Percentiles rank a stretch among this genome's conserved stretches.
These are phyloP conservation scores for Actinia tenebrosa DNA, from an alignment of 64 coral and sea anemone genomes.

Conservation along the genomic window DNA sequence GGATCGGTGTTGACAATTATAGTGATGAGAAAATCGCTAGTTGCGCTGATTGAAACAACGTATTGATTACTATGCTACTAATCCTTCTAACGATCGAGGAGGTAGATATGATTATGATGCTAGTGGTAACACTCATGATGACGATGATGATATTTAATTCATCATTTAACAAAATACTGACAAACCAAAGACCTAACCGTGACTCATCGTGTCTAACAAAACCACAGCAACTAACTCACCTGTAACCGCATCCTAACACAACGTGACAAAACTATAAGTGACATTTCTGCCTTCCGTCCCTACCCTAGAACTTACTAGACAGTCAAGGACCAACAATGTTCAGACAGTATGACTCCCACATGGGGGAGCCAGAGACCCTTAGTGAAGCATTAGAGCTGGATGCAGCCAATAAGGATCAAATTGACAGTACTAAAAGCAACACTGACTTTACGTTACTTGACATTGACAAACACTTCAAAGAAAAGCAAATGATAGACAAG, in stretches of 20 bases:
- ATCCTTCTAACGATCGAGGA: not conserved
- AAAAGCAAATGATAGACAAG: conserved; percentile 18
- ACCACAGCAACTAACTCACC: not conserved
- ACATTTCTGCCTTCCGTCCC: conserved; percentile 10
- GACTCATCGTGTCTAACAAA: not conserved
- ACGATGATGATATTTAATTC: not conserved
- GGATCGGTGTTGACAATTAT: too few relatives aligned
- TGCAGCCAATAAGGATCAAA: not conserved
- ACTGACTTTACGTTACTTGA: not conserved
- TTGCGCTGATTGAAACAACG: too few relatives aligned
- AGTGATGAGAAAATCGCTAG: too few relatives aligned
- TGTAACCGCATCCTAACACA: not conserved
- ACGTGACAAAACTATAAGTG: not conserved
- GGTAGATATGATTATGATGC: not conserved
- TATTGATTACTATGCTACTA: too few relatives aligned
- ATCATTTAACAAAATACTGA: conserved; percentile 1
- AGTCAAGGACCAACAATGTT: not conserved
- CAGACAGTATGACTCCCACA: not conserved
- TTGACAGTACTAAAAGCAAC: not conserved
- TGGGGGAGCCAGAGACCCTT: conserved; percentile 7
- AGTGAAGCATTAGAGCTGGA: conserved; percentile 17
- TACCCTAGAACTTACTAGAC: conserved; percentile 13
- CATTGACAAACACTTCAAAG: not conserved
- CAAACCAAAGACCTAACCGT: not conserved
- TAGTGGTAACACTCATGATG: not conserved